These are phyloP conservation scores for Alfaro cultratus DNA, from an alignment of 2,797 vertebrate species.

Conservation along the genomic window DNA sequence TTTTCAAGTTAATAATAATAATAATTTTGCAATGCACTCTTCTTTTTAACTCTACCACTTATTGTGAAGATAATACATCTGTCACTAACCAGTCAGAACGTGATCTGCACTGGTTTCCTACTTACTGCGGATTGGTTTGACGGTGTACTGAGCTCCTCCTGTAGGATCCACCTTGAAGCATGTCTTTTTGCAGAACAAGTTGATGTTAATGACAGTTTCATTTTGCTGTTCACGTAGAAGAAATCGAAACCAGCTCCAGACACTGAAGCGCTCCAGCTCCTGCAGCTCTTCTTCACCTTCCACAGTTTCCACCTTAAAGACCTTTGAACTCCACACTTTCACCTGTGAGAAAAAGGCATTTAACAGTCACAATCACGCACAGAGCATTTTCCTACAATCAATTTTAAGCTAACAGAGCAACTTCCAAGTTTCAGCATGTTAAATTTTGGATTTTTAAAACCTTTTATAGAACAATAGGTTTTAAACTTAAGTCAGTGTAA, in stretches of 20 bases:
- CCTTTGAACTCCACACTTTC: conserved; percentile 84
- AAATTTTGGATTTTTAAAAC: background rate
- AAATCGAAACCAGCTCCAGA: conserved; percentile 83
- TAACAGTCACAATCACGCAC: background rate
- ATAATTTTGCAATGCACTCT: background rate
- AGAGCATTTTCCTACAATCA: background rate
- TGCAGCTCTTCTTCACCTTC: conserved; percentile 88
- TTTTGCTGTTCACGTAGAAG: conserved; percentile 89
- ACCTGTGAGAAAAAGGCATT: conserved; percentile 76
- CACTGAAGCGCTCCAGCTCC: conserved; percentile 85
- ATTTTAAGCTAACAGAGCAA: background rate
- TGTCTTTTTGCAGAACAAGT: conserved; percentile 87
- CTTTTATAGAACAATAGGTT: background rate
- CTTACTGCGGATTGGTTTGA: conserved; percentile 85
- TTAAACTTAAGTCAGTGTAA: background rate
- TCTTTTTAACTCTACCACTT: background rate
- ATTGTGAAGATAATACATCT: background rate
- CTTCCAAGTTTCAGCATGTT: background rate
- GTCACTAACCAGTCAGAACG: background rate
- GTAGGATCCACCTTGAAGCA: conserved; percentile 90
- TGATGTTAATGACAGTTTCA: conserved; percentile 87
- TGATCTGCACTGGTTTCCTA: conserved; percentile 11
- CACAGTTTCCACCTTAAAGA: conserved; percentile 88
- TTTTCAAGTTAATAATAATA: background rate
- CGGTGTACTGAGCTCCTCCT: conserved; percentile 74